These are phyloP conservation scores for Dinocampus coccinellae DNA, from an alignment of 2,888 invertebrate genomes.

Conservation along the genomic window DNA sequence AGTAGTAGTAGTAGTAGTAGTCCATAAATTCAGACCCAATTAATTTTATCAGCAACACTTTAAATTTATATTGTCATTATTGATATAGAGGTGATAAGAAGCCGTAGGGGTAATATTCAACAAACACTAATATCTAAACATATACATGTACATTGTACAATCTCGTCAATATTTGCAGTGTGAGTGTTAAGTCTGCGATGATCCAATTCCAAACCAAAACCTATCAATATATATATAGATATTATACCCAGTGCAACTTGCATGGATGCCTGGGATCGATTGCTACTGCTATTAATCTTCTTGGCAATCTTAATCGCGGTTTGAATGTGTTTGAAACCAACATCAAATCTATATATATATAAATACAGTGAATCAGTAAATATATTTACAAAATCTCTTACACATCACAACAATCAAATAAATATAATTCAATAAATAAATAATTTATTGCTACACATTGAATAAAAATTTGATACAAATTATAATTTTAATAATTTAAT, in stretches of 20 bases:
- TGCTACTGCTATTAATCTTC: slow-evolving; percentile 56
- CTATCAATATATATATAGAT: not conserved
- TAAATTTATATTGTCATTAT: not conserved
- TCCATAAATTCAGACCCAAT: too few relatives aligned
- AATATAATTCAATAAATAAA: too few relatives aligned
- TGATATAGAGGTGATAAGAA: not conserved
- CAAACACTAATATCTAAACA: too few relatives aligned
- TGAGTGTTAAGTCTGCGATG: not conserved
- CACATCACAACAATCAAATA: too few relatives aligned
- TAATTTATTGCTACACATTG: too few relatives aligned
- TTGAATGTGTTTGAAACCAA: slow-evolving; percentile 61
- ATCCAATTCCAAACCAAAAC: not conserved
- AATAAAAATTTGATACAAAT: too few relatives aligned
- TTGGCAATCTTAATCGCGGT: slow-evolving; percentile 61
- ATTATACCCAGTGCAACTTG: slow-evolving; percentile 29
- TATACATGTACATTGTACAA: too few relatives aligned
- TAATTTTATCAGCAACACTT: not conserved
- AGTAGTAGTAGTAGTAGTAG: too few relatives aligned
- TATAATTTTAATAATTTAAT: too few relatives aligned
- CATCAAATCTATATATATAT: slow-evolving; percentile 55
- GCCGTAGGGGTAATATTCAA: too few relatives aligned
- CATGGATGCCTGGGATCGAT: slow-evolving; percentile 28
- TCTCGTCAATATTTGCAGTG: not conserved
- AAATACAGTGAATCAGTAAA: slow-evolving; percentile 45
- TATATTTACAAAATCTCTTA: too few relatives aligned